Evolutionary conservation across 2,888 invertebrate species (phyloP).

Genomic region (Chrysotoxum bicinctum): DNA sequence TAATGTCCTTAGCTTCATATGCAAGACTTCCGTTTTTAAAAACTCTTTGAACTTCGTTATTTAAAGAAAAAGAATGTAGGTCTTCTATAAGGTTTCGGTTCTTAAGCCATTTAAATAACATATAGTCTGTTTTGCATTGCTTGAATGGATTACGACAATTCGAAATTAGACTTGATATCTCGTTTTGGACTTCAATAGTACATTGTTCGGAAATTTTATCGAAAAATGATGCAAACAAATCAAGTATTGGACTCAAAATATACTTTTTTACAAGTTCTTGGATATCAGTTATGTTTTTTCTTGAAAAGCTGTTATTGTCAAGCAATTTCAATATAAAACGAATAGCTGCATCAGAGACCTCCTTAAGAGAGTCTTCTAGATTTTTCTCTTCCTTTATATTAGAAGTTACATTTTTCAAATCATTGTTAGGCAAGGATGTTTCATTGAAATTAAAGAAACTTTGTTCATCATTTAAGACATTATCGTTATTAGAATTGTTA

Average conservation of each 20-base stretch:
- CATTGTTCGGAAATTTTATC: constrained; percentile 2
- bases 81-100: not conserved
- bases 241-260: no score
- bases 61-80: no score
- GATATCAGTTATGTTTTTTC: not conserved
- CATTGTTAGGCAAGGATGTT: not conserved
- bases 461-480: not conserved
- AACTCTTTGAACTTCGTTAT: no score
- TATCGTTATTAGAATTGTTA: not conserved
- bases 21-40: no score
- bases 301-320: not conserved
- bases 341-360: not conserved
- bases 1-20: constrained; percentile 1
- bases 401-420: not conserved
- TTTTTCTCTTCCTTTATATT: not conserved
- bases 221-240: not conserved
- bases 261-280: not conserved
- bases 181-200: constrained; percentile 1
- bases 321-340: not conserved
- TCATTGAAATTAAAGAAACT: not conserved
- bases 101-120: constrained; percentile 8
- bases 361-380: not conserved
- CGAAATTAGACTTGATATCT: no score
- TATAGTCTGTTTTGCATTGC: constrained; percentile 9
- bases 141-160: not conserved